Conservation (phyloP, 2,888 invertebrate species). For the Lasioglossum figueresi region DNA sequence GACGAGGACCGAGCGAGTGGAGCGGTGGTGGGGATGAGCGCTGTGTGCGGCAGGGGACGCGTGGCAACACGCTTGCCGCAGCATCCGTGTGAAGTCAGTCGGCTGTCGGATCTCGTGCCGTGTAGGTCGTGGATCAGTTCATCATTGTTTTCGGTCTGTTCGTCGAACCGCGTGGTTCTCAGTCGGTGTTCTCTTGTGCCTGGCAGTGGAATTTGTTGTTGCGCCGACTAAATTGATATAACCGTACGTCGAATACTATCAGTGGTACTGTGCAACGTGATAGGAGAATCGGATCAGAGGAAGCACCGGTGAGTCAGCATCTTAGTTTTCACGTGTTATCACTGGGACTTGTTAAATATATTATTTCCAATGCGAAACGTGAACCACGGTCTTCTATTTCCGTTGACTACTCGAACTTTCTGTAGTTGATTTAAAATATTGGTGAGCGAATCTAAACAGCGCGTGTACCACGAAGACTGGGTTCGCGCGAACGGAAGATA, state of each 20-base stretch:
- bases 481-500: neutral
- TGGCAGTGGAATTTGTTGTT: slow-evolving; percentile 10
- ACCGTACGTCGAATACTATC: neutral
- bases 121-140: neutral
- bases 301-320: slow-evolving; percentile 46
- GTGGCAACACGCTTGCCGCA: slow-evolving; percentile 58
- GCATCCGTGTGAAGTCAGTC: slow-evolving; percentile 71
- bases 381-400: neutral
- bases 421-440: neutral
- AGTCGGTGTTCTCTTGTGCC: slow-evolving; percentile 17
- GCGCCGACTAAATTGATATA: neutral
- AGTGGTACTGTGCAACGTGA: slow-evolving; percentile 23
- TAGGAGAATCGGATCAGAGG: slow-evolving; percentile 4
- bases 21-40: slow-evolving; percentile 45
- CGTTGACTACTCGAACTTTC: neutral
- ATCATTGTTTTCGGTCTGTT: neutral
- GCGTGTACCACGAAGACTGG: neutral
- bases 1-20: slow-evolving; percentile 5
- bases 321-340: slow-evolving; percentile 7
- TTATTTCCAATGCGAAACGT: neutral
- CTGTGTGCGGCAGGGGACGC: slow-evolving; percentile 44
- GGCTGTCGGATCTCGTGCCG: slow-evolving; percentile 66
- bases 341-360: neutral
- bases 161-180: slow-evolving; percentile 48
- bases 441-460: neutral